Base-by-base conservation (phyloP, 2,888 invertebrate genomes). In the Agelastica alni region DNA sequence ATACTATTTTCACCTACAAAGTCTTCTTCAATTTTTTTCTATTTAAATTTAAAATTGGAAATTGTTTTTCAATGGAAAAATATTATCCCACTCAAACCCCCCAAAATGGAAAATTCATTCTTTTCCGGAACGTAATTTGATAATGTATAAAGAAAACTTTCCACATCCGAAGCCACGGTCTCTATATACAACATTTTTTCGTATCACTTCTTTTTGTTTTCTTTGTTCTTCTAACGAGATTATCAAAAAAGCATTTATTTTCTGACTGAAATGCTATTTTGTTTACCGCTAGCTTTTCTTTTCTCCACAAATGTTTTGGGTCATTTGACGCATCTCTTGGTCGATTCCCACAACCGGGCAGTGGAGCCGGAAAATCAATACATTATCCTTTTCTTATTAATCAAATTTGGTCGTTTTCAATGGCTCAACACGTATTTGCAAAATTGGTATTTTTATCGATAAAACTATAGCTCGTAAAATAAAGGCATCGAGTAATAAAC, bases 121-220 rank as follows among this genome's bases (percentile, higher is more conserved):
- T 30, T 41, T 47, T 41, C 41, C 17, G 39, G 42, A 34, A 47
- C 36, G 52, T 58, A 58, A 58, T 58, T 58, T 52, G 52, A 55
- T 58, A 58, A 58, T 41, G 44, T 51, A 41, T 44, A 46, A 52
- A 43, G 47, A 52, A 51, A 34, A 34, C 28, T 45, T 48, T 49
- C 45, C 41, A 42, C 37, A 44, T 49, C 43, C 17, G 32, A 39
- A 32, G 41, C 31, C 34, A 44, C 18, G 31, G 46, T 46, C 34
- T 26, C 22, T 34, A 14, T 41, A 41, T 34, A 37, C 26, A 26
- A 45, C 26, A 51, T 44, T 53, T n/a, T n/a, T 58, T 54, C 48
- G 47, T 58, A 44, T 51, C 54, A 51, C 43, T 48, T 30, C 34
- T 54, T 54, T 45, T 44, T 48, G 54, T 54, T 58, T 54, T 58